Percentiles rank a stretch among this genome's conserved stretches.
Conservation (phyloP, 2,113 vertebrate species). For the Dipodomys spectabilis region DNA sequence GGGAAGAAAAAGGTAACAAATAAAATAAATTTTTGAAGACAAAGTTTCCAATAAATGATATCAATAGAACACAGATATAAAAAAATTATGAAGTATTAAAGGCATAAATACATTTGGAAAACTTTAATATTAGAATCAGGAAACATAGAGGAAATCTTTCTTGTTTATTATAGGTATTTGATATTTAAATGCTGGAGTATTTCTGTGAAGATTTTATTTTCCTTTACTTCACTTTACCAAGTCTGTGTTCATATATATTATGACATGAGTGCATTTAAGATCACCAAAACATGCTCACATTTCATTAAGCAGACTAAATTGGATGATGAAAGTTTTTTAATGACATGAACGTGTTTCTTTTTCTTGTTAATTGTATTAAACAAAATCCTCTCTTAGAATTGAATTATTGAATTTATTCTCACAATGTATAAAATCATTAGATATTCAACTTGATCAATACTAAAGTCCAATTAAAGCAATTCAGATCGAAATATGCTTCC, state of each 20-base stretch:
- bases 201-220: background rate
- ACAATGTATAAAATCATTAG: conserved; percentile 51
- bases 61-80: background rate
- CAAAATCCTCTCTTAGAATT: conserved; percentile 48
- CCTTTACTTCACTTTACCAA: background rate
- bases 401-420: conserved; percentile 62
- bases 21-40: background rate
- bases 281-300: background rate
- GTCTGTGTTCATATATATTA: background rate
- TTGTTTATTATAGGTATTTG: background rate
- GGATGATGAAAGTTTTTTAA: background rate
- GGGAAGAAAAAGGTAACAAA: background rate
- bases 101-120: background rate
- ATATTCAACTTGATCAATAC: conserved; percentile 62
- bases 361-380: conserved; percentile 62
- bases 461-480: conserved; percentile 60
- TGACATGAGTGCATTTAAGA: background rate
- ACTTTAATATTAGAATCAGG: background rate
- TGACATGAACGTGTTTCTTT: conserved; percentile 32
- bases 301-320: conserved; percentile 45
- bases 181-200: background rate
- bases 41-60: background rate
- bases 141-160: background rate
- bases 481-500: conserved; percentile 36
- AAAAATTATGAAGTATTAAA: background rate